These are phyloP conservation scores for Ormia ochracea DNA, from an alignment of 2,888 invertebrate species.

Conservation along the genomic window DNA sequence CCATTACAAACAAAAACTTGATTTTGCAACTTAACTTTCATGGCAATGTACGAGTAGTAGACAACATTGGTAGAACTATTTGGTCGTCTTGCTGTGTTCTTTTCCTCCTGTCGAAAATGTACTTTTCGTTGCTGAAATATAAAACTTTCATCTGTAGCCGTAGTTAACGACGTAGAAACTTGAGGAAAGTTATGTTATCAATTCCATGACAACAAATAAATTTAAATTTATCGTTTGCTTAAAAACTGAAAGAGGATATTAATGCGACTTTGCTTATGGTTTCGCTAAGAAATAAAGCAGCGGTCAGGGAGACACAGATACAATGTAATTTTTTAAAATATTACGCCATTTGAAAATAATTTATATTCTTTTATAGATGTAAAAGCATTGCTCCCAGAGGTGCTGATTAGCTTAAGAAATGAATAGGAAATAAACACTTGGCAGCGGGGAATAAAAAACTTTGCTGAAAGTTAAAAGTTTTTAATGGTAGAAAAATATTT, in stretches of 20 bases:
- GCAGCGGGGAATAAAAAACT: too few relatives aligned
- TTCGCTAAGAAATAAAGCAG: neutral
- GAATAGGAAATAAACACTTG: too few relatives aligned
- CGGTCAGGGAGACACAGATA: neutral
- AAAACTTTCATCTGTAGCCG: slow-evolving; percentile 74
- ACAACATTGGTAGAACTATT: slow-evolving; percentile 18
- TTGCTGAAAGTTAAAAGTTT: neutral
- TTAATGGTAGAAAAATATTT: neutral
- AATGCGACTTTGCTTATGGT: neutral
- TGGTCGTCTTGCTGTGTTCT: neutral
- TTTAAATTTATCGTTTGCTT: slow-evolving; percentile 72
- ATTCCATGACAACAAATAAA: slow-evolving; percentile 75
- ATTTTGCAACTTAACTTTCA: slow-evolving; percentile 37
- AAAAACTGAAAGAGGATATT: slow-evolving; percentile 37
- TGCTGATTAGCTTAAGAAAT: neutral
- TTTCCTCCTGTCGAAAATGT: neutral
- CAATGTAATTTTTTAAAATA: neutral
- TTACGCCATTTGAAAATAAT: slow-evolving; percentile 26
- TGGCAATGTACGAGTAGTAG: slow-evolving; percentile 41
- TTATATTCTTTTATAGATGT: slow-evolving; percentile 21
- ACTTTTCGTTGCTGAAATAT: slow-evolving; percentile 65
- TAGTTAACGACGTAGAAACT: slow-evolving; percentile 76
- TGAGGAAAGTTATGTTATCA: slow-evolving; percentile 76
- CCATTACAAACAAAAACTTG: neutral
- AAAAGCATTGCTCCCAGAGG: neutral